Evolutionary conservation across 2,888 invertebrate species (phyloP), one percentile per base, ranked within the genome.

Genomic region (Agrochola lota): DNA sequence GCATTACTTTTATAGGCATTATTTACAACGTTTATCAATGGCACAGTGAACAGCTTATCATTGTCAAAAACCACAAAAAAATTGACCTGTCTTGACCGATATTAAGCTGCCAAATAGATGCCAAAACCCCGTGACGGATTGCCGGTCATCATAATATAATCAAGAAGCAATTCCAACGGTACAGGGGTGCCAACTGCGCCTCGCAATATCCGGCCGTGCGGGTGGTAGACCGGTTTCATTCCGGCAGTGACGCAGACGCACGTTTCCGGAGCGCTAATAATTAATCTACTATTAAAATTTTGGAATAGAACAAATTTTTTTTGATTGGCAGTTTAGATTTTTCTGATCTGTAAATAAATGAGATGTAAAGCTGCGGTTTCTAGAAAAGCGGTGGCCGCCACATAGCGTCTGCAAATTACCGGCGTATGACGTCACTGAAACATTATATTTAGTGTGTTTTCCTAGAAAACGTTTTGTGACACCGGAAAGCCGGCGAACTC

Each of bases 181-280:
- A 17, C 84, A 77, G 83, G 89, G 80, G 81, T 80, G 79, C 87
- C 85, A 85, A 86, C 87, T 80, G 79, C 67, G 80, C 76, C 63
- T 81, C 78, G 88, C 83, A 90, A 90, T 90, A 91, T 90, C 90
- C 90, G 90, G 85, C 74, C 76, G 80, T 78, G 68, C 79, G 77
- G 72, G 84, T 81, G 81, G 79, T 78, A 84, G 66, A 85, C 85
- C 74, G 78, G 85, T 87, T 85, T 79, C 76, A 83, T 69, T 84
- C 87, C 90, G 91, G 91, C 80, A 88, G 85, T 89, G 86, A 87
- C 74, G 84, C 77, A 90, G 91, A 91, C 91, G 81, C 78, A 78
- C 57, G 72, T 83, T 88, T 91, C 91, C 91, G 88, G 76, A 62
- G 46, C 49, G 35, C 40, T 71, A 71, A 68, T 82, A 81, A 77